Conservation (phyloP, 2,113 vertebrate species). For the Pteronura brasiliensis region DNA sequence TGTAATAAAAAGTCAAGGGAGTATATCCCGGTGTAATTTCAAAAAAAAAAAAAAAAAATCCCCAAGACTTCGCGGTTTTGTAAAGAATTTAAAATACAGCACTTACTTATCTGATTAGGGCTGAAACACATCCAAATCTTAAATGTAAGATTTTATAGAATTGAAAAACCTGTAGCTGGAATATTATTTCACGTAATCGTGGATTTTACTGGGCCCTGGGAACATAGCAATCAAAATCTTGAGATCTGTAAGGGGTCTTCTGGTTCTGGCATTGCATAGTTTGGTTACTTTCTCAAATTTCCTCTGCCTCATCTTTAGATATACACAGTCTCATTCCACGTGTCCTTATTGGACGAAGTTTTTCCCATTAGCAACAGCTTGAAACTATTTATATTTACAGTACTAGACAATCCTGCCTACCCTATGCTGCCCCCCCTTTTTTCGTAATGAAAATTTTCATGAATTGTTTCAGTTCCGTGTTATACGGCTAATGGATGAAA, state of each 20-base stretch:
- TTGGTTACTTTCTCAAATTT: background rate
- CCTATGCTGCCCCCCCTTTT: background rate
- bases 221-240: background rate
- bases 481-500: constrained; percentile 55
- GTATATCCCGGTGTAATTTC: background rate
- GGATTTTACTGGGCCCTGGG: background rate
- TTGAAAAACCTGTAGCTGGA: background rate
- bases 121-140: background rate
- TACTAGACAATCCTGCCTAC: constrained; percentile 11
- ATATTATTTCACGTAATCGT: rapidly evolving
- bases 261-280: background rate
- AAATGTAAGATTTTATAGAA: background rate
- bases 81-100: background rate
- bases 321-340: background rate
- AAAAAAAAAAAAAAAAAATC: background rate
- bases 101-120: background rate
- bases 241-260: background rate
- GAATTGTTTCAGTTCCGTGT: constrained; percentile 38
- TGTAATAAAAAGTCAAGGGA: constrained; percentile 47
- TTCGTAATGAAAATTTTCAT: background rate
- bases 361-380: constrained; percentile 33
- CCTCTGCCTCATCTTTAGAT: background rate
- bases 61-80: background rate
- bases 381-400: constrained; percentile 48
- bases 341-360: background rate